Conservation (phyloP, 2,113 vertebrate genomes). For the Coracopsis vasa region DNA sequence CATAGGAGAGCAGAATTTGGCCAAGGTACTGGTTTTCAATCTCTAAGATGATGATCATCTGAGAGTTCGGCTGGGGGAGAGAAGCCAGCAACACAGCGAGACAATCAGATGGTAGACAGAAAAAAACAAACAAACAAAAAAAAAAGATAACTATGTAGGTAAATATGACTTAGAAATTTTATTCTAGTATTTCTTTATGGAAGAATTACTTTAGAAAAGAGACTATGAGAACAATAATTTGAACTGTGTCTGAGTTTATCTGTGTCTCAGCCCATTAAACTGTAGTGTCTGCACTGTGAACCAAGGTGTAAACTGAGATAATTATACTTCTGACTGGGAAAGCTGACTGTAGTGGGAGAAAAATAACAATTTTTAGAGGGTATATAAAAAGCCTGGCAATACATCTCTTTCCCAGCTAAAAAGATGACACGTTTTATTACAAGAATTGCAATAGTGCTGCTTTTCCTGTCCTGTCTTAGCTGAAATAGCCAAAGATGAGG, state of each 20-base stretch:
- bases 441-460: background rate
- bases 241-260: constrained; percentile 30
- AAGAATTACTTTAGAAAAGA: constrained; percentile 3
- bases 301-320: constrained; percentile 56
- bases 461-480: background rate
- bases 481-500: background rate
- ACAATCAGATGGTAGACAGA: background rate
- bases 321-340: constrained; percentile 49
- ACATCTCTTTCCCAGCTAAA: background rate
- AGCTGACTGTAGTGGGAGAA: background rate
- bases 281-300: constrained; percentile 41
- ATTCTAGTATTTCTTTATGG: background rate
- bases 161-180: background rate
- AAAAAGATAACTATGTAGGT: background rate
- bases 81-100: background rate
- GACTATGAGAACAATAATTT: constrained; percentile 8
- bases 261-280: constrained; percentile 50
- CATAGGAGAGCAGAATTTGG: background rate
- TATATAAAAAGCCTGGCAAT: background rate
- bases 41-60: background rate
- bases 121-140: too few species aligned
- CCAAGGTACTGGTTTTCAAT: background rate
- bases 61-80: background rate
- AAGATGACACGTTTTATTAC: background rate
- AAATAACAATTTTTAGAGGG: background rate